Evolutionary conservation across 2,113 vertebrate genomes (phyloP), one percentile per base, ranked within the genome.

Genomic region (Bubalus kerabau): DNA sequence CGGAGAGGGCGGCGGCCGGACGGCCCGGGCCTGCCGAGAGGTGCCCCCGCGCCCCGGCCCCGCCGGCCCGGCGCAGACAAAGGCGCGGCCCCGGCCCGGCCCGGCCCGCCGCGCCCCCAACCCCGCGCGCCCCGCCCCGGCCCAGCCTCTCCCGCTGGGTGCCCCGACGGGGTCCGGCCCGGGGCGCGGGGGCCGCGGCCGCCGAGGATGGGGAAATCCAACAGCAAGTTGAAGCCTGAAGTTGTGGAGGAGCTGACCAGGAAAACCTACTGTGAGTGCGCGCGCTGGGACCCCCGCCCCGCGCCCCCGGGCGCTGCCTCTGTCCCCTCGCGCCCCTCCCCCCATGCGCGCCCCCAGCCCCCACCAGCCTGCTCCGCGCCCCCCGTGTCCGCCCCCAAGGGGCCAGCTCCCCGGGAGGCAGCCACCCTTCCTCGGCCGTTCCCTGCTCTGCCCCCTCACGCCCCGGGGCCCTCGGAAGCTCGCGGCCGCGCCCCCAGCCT

Each of bases 191-290:
- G 78, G 95, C 97, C 95, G 95, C 84, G 96, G 96, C 97, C 97
- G 89, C 97, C 90, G 95, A 98, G 89, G 98, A 99, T 99, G 99
- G 99, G 99, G 81, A 99, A 99, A 98, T 99, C 99, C 96, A 99
- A 99, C 99, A 99, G 99, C 99, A 99, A 99, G 98, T 98, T 99
- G 97, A 99, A 99, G 98, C 99, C 99, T 74, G 99, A 99, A 98
- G 99, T 99, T 97, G 99, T 99, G 98, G 99, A 99, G 98, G 99
- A 99, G 95, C 98, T 99, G 98, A 99, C 99, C 90, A 99, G 99
- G 98, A 99, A 99, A 97, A 99, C 99, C 23, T 99, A 99, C 99
- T 99, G 99, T 99, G 98, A 99, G 99, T 99, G 98, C 43, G 99
- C 99, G 98, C 36, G 19, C 64, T 15, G 14, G 80, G 92, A 26